These are phyloP conservation scores for Drosophila robusta DNA, from an alignment of 2,888 invertebrate genomes.

Conservation along the genomic window DNA sequence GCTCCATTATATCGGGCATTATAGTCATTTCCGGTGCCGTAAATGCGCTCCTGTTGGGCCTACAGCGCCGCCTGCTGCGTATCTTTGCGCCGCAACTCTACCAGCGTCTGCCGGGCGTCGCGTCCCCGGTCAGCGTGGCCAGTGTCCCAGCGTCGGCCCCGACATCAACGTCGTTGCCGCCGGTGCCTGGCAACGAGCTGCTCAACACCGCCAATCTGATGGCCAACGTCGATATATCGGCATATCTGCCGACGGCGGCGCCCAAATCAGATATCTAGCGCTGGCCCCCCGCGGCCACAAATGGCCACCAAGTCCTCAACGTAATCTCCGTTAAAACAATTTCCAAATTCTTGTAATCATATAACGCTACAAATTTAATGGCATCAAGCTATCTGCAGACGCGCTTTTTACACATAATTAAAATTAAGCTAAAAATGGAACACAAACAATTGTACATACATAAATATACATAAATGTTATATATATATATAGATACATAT, in stretches of 20 bases:
- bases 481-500: conserved; percentile 10
- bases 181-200: conserved; percentile 67
- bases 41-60: conserved; percentile 65
- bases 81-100: conserved; percentile 70
- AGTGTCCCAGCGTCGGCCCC: not conserved
- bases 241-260: conserved; percentile 61
- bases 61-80: conserved; percentile 63
- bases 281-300: conserved; percentile 3
- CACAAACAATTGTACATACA: conserved; percentile 35
- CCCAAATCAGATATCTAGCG: conserved; percentile 39
- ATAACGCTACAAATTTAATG: conserved; percentile 3
- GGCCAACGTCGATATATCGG: conserved; percentile 72
- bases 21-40: conserved; percentile 90
- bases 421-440: conserved; percentile 34
- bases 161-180: not conserved
- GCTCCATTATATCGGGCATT: conserved; percentile 96
- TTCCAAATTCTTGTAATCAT: conserved; percentile 8
- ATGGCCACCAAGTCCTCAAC: conserved; percentile 11
- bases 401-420: conserved; percentile 27
- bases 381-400: not conserved
- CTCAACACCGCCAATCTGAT: conserved; percentile 79
- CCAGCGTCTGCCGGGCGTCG: conserved; percentile 41
- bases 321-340: conserved; percentile 37
- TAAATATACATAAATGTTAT: conserved; percentile 20
- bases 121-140: not conserved